Percentiles rank a stretch among this genome's conserved stretches.
Conservation (phyloP, 2,113 vertebrate genomes). For the Heptranchias perlo region DNA sequence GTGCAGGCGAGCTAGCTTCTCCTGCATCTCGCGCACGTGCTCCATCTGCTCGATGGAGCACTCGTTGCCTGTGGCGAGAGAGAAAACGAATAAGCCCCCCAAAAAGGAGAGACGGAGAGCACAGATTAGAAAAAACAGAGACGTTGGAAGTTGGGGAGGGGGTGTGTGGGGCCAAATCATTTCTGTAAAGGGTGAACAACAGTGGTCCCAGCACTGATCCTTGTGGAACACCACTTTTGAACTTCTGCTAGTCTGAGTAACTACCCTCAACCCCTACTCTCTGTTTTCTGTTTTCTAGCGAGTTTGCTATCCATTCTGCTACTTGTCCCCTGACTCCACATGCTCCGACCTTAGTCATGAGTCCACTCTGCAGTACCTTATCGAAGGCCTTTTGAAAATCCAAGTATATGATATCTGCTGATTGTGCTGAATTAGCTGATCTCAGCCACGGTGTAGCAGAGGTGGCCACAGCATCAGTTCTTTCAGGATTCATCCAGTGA, state of each 20-base stretch:
- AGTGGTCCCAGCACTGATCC: neutral
- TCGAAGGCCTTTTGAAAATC: neutral
- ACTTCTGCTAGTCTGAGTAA: neutral
- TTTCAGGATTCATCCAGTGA: neutral
- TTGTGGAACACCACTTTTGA: neutral
- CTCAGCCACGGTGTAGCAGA: too few species aligned
- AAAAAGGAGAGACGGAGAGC: neutral
- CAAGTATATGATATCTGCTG: neutral
- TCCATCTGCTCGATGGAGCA: slow-evolving; percentile 98
- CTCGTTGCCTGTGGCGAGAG: slow-evolving; percentile 73
- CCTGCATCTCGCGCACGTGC: slow-evolving; percentile 93
- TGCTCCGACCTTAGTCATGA: neutral
- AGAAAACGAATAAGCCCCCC: neutral
- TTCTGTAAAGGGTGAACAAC: neutral
- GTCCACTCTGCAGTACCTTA: neutral
- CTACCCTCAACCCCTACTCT: neutral
- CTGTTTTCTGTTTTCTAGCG: neutral
- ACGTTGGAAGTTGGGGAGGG: neutral
- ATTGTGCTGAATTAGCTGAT: too few species aligned
- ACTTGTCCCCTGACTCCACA: neutral
- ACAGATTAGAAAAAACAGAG: neutral
- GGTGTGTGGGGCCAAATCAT: neutral
- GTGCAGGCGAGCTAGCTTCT: slow-evolving; percentile 88
- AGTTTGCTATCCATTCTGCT: neutral
- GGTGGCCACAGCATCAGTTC: neutral